A percentile compares a stretch with the other conserved stretches of the same genome.
These are phyloP conservation scores for Hemitrygon akajei DNA, from an alignment of 2,797 vertebrate species.

Conservation along the genomic window DNA sequence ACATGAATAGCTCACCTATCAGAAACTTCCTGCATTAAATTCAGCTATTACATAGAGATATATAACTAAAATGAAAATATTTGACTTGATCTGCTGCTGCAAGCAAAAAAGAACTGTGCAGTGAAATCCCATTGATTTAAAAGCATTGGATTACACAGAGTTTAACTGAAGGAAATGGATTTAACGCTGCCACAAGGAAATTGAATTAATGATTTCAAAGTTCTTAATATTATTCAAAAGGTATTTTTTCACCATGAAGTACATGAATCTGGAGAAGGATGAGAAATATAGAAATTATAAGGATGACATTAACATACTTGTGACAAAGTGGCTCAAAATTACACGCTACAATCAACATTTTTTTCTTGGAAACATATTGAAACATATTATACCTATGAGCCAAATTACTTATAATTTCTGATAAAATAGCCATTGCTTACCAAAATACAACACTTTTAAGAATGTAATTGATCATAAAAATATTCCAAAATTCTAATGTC, in stretches of 20 bases:
- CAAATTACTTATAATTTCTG: not conserved
- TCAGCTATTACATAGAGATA: not conserved
- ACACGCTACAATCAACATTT: not conserved
- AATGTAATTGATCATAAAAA: not conserved
- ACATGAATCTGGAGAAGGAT: not conserved
- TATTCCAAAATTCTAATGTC: not conserved
- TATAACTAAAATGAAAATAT: not conserved
- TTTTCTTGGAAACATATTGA: not conserved
- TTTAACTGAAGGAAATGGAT: conserved; percentile 4
- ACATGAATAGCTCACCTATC: not conserved
- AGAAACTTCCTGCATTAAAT: conserved; percentile 11
- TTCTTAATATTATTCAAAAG: not conserved
- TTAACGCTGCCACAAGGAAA: not conserved
- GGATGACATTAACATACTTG: not conserved
- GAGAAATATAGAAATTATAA: not conserved
- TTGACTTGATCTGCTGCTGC: not conserved
- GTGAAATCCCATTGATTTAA: not conserved
- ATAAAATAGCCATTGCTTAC: not conserved
- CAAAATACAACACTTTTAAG: not conserved
- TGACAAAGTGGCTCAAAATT: not conserved
- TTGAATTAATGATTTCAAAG: not conserved
- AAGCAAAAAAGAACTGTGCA: not conserved
- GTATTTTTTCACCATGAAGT: not conserved
- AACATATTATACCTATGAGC: not conserved
- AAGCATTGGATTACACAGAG: not conserved